Percentiles rank a stretch among this genome's conserved stretches.
These are phyloP conservation scores for Crossocerus cetratus DNA, from an alignment of 2,888 invertebrate genomes.

Conservation along the genomic window DNA sequence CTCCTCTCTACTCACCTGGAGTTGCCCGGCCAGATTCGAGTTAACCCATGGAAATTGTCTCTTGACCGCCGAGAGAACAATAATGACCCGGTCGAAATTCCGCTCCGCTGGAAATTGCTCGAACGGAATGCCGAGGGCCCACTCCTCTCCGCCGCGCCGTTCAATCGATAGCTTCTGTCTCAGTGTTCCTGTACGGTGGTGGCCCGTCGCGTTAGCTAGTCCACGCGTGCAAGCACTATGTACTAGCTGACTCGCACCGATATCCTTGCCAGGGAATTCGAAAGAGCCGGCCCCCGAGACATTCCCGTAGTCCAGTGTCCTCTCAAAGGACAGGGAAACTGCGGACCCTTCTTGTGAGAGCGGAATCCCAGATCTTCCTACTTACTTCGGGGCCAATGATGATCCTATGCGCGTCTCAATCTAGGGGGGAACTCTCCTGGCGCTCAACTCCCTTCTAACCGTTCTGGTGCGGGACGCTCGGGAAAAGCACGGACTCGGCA, in stretches of 20 bases:
- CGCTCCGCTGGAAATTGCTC: constrained; percentile 49
- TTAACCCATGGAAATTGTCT: constrained; percentile 62
- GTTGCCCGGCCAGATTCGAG: constrained; percentile 49
- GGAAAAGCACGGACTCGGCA: background rate
- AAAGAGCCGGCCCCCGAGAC: constrained; percentile 9
- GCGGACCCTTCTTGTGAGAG: constrained; percentile 16
- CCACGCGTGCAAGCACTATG: constrained; percentile 39
- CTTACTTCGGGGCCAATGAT: background rate
- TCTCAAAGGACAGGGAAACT: constrained; percentile 35
- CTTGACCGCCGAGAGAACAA: constrained; percentile 60
- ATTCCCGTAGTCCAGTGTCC: constrained; percentile 34
- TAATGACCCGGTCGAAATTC: constrained; percentile 66
- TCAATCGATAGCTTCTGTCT: constrained; percentile 49
- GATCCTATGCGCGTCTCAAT: background rate
- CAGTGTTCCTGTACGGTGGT: constrained; percentile 39
- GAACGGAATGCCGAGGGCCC: constrained; percentile 51
- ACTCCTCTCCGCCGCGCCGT: constrained; percentile 40
- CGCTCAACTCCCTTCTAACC: too few relatives aligned
- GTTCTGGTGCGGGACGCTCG: too few relatives aligned
- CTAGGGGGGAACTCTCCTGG: background rate
- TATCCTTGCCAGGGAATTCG: constrained; percentile 38
- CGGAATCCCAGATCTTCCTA: background rate
- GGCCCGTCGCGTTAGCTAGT: constrained; percentile 36
- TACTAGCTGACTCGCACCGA: constrained; percentile 45
- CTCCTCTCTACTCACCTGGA: constrained; percentile 36